A percentile compares a stretch with the other conserved stretches of the same genome.
Evolutionary conservation across 2,888 invertebrate genomes (phyloP).

Genomic region (Acleris laterana): DNA sequence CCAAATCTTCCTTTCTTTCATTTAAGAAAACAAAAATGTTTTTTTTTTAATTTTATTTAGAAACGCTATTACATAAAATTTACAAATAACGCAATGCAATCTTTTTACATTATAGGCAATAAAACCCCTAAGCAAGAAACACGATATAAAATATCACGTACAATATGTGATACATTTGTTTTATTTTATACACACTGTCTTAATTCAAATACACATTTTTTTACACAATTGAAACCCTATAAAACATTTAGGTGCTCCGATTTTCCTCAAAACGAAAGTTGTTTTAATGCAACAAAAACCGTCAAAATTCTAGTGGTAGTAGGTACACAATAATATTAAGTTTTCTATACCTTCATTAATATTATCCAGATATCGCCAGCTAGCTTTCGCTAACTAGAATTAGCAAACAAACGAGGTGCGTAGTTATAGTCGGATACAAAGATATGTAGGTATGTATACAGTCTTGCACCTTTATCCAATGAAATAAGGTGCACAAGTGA

Average conservation of each 20-base stretch:
- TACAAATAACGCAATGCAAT: conserved; percentile 49
- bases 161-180: conserved; percentile 21
- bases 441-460: too few relatives aligned
- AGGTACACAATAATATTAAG: too few relatives aligned
- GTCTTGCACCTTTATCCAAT: too few relatives aligned
- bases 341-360: too few relatives aligned
- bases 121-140: conserved; percentile 45
- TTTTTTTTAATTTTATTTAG: conserved; percentile 55
- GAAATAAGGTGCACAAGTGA: too few relatives aligned
- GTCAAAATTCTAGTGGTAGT: too few relatives aligned
- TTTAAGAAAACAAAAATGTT: conserved; percentile 38
- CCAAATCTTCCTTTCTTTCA: conserved; percentile 18
- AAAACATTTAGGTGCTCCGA: neutral
- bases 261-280: neutral
- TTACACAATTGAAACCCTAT: neutral
- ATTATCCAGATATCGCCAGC: too few relatives aligned
- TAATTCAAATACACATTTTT: neutral
- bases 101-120: conserved; percentile 40
- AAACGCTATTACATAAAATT: conserved; percentile 68
- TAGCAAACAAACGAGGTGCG: too few relatives aligned
- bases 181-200: conserved; percentile 18
- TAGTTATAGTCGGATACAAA: too few relatives aligned
- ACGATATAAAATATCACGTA: conserved; percentile 23
- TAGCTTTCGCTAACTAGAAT: too few relatives aligned
- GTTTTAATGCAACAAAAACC: neutral